Evolutionary conservation across 2,113 vertebrate species (phyloP), one percentile per base, ranked within the genome.

Genomic region (Oxyura jamaicensis): DNA sequence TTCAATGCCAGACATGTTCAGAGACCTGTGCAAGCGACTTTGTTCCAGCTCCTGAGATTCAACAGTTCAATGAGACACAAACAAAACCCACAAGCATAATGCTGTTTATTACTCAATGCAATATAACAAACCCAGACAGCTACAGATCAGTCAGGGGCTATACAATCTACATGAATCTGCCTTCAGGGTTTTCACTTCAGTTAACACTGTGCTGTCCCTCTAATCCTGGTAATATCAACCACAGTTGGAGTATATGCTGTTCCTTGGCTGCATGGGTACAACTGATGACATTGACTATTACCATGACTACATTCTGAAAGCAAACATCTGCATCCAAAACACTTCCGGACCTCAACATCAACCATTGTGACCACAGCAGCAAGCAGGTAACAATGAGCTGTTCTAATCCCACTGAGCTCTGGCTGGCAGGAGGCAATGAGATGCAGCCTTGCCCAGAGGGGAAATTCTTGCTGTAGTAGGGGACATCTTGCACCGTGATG

Each of bases 331-430:
- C 13, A 35, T 69, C 60, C 22, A 53, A 25, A 89, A 8, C 36
- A 26, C 46, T 63, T 55, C 31, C 53, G 41, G 35, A 78, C n/a
- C 29, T 88, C 21, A n/a, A 9, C 21, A 48, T 19, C 0, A 0
- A 35, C 55, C 35, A 56, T 0, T 60, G 48, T 26, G 33, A 55
- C 42, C 17, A 13, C 41, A 39, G 35, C 13, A 67, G 41, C 26
- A 29, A 62, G 31, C 3, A 56, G 44, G 18, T 65, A 18, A 13
- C 3, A 8, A 44, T 29, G 52, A 67, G 10, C 19, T 59, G 11
- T 17, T 74, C 48, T 86, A 28, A 10, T 77, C 23, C 59, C 1
- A 0, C 48, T 81, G 78, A 80, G 48, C 39, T 68, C 5, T 35
- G 13, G 19, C 3, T 75, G 72, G 36, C 42, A 68, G 39, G 15